A percentile compares a stretch with the other conserved stretches of the same genome.
Conservation (phyloP, 2,888 invertebrate genomes). For the Argynnis bischoffii region DNA sequence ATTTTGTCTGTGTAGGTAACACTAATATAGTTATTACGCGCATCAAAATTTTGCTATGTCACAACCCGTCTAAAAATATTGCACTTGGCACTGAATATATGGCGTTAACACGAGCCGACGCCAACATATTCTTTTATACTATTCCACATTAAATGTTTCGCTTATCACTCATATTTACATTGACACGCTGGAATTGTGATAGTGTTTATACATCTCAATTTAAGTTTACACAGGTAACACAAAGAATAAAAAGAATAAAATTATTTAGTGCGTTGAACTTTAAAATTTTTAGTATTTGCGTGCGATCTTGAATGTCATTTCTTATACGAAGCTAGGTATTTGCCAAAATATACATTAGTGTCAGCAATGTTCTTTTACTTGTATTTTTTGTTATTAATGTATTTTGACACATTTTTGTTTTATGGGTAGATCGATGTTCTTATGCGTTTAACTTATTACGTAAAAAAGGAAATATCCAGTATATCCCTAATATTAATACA, state of each 20-base stretch:
- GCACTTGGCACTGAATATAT: conserved; percentile 73
- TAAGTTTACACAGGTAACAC: neutral
- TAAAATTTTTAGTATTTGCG: neutral
- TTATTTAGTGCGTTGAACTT: conserved; percentile 4
- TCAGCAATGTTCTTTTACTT: neutral
- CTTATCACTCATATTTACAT: conserved; percentile 20
- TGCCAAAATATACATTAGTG: conserved; percentile 2
- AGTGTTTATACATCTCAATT: neutral
- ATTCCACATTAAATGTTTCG: conserved; percentile 9
- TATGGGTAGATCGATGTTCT: too few relatives aligned
- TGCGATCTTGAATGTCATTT: neutral
- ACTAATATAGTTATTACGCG: conserved; percentile 50
- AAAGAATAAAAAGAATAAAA: neutral
- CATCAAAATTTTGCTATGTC: conserved; percentile 58
- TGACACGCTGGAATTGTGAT: conserved; percentile 15
- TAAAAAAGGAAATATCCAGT: too few relatives aligned
- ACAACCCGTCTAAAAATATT: conserved; percentile 71
- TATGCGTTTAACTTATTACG: too few relatives aligned
- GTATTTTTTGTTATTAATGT: neutral
- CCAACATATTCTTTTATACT: conserved; percentile 53
- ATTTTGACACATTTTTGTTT: conserved; percentile 8
- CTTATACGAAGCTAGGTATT: neutral
- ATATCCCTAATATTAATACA: too few relatives aligned
- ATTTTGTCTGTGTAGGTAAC: conserved; percentile 4
- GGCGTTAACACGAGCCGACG: conserved; percentile 69